These are phyloP conservation scores for Tragelaphus scriptus DNA, from an alignment of 2,113 vertebrate species.

Conservation along the genomic window DNA sequence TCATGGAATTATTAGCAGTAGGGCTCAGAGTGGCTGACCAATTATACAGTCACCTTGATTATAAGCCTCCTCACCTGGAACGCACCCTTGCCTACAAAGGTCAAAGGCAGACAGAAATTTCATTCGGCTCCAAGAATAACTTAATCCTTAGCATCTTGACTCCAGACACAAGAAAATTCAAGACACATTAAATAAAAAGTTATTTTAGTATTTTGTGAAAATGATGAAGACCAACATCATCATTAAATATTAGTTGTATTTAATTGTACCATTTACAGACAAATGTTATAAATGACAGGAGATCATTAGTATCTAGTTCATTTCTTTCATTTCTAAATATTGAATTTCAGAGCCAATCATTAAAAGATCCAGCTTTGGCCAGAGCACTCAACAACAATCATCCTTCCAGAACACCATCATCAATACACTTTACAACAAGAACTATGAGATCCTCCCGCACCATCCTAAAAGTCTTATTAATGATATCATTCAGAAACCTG, in stretches of 20 bases:
- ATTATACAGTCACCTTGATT: not conserved
- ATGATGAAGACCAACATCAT: not conserved
- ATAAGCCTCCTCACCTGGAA: not conserved
- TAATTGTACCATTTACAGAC: constrained; percentile 9
- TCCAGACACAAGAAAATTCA: not conserved
- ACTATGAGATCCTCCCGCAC: not conserved
- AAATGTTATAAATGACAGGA: not conserved
- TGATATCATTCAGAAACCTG: not conserved
- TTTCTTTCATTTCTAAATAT: not conserved
- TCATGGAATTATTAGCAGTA: not conserved
- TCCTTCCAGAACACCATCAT: not conserved
- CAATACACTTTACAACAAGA: not conserved
- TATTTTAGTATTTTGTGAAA: not conserved
- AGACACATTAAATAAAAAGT: not conserved
- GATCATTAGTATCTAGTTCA: not conserved
- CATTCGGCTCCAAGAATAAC: not conserved
- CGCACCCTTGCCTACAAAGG: not conserved
- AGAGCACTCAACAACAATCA: not conserved
- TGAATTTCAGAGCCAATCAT: not conserved
- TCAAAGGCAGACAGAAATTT: not conserved
- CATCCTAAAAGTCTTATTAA: not conserved
- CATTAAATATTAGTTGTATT: not conserved
- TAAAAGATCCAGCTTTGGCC: not conserved
- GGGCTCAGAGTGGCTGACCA: not conserved
- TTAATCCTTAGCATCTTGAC: not conserved